Evolutionary conservation across 2,888 invertebrate genomes (phyloP), one percentile per base, ranked within the genome.

Genomic region (Tetanocera ferruginea): DNA sequence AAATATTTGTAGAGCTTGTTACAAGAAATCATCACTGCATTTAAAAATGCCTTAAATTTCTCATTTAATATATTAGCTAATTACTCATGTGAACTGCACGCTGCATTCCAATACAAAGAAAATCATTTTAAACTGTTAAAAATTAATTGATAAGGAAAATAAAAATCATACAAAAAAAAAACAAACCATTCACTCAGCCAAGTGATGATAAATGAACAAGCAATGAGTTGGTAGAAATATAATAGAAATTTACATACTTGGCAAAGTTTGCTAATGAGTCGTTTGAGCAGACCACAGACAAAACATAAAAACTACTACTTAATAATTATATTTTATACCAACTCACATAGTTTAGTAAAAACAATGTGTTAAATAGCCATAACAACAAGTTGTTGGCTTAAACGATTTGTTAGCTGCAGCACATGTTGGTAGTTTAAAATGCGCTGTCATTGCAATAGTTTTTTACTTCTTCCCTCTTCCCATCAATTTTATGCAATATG

Each of bases 11-110:
- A 31, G 31, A 31, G 31, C 3, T 5, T 31, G 5, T 31, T 31
- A 31, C 5, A 4, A 31, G 3, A 31, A 31, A 31, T n/a, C n/a
- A n/a, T 23, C 1, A 8, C 55, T 5, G 55, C 8, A 3, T n/a
- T 1, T 1, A 8, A 1, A 2, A 19, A n/a, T 19, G 55, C 8
- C 9, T 23, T 28, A 28, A 28, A 25, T 9, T 25, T 25, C 25
- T 19, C 19, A n/a, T 23, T 3, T 23, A 62, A 62, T 28, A 17
- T 14, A 19, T 49, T 14, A 3, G 64, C 37, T 75, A 75, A 75
- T 78, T 78, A 31, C 43, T 62, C 70, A 49, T 71, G 75, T 71
- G 75, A 78, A 78, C 37, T 70, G 37, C 64, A 70, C 57, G 71
- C n/a, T n/a, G n/a, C 71, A 55, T 55, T 64, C 37, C 5, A 34